Evolutionary conservation across 1,140 invertebrate species (phyloP).

Genomic region (Drosophila persimilis): DNA sequence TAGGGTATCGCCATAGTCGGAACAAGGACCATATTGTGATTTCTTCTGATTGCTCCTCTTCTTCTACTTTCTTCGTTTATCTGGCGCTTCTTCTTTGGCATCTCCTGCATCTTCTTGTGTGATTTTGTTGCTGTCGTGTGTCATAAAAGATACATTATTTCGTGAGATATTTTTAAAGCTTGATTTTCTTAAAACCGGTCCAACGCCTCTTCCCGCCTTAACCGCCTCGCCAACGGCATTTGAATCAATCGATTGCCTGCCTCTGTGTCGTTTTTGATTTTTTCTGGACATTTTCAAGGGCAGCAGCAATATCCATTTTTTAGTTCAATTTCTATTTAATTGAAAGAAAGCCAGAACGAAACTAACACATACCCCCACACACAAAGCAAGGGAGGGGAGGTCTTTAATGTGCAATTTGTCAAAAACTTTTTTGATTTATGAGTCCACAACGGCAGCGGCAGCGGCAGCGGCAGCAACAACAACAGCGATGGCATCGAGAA

Average conservation of each 20-base stretch:
- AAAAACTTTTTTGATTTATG: conserved; percentile 80
- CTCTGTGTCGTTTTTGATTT: conserved; percentile 10
- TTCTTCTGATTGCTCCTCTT: background rate
- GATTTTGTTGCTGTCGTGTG: conserved; percentile 21
- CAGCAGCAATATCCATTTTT: conserved; percentile 7
- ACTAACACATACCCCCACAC: conserved; percentile 9
- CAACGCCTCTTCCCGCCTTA: background rate
- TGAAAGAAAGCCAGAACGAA: conserved; percentile 21
- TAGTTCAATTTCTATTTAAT: conserved; percentile 56
- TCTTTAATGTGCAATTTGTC: conserved; percentile 81
- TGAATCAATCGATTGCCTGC: background rate
- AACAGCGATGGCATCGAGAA: background rate
- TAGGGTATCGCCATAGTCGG: too few species aligned
- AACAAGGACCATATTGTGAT: too few species aligned
- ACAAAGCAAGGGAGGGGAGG: conserved; percentile 22
- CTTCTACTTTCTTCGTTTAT: conserved; percentile 4
- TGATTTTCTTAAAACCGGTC: background rate
- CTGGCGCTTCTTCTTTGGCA: conserved; percentile 2
- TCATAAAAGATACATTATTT: conserved; percentile 60
- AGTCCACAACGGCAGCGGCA: conserved; percentile 35
- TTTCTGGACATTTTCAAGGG: conserved; percentile 9
- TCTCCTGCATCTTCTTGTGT: background rate
- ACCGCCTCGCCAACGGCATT: background rate
- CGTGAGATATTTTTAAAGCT: conserved; percentile 55
- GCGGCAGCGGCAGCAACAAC: conserved; percentile 11